Conservation (phyloP, 2,113 vertebrate genomes). For the Strigops habroptila region DNA sequence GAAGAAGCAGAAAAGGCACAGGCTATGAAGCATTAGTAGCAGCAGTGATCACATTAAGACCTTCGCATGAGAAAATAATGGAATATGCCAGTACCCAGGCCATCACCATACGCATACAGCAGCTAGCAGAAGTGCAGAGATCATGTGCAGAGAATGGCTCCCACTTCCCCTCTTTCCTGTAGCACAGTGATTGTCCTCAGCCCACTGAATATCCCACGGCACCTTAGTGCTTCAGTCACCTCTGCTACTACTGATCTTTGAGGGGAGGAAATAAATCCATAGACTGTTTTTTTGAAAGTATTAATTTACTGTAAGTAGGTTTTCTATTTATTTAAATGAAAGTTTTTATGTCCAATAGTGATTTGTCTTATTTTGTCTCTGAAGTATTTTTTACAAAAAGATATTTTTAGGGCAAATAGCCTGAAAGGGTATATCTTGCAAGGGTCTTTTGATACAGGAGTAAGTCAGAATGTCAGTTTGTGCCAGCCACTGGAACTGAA, state of each 20-base stretch:
- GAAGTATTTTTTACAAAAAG: background rate
- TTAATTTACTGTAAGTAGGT: background rate
- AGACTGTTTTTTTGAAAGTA: background rate
- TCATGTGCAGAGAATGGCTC: background rate
- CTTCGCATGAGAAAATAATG: background rate
- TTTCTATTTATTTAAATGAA: background rate
- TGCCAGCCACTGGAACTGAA: background rate
- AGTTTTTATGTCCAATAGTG: background rate
- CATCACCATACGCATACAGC: background rate
- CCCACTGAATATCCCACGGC: background rate
- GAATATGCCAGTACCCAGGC: background rate
- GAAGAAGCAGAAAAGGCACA: background rate
- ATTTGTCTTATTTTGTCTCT: background rate
- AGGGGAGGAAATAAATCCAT: background rate
- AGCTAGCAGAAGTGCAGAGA: background rate
- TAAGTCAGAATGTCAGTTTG: background rate
- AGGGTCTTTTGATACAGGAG: background rate
- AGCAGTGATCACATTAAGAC: background rate
- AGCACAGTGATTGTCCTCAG: background rate
- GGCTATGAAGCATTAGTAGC: background rate
- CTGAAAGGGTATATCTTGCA: background rate
- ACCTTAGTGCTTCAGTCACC: background rate
- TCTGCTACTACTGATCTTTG: background rate
- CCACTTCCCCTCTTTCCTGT: background rate
- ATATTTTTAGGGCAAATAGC: background rate